Evolutionary conservation across 1,140 invertebrate species (phyloP).

Genomic region (Zaprionus davidi): DNA sequence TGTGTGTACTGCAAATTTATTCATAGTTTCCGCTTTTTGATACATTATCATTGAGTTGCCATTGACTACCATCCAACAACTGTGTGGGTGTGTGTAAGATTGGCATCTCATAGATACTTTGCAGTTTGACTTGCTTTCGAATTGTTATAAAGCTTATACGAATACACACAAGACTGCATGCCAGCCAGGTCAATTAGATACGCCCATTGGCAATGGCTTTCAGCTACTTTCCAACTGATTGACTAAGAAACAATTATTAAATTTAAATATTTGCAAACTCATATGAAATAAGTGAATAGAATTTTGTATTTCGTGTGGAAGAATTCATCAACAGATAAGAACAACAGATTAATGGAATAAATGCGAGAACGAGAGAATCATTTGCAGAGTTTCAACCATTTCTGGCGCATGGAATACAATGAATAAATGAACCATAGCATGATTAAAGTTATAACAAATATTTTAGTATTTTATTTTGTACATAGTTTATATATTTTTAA

Average conservation of each 20-base stretch:
- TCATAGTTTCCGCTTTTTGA: slow-evolving; percentile 75
- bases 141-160: not conserved
- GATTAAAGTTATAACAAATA: no score
- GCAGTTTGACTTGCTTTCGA: not conserved
- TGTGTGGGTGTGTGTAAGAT: not conserved
- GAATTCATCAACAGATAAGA: not conserved
- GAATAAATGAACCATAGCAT: no score
- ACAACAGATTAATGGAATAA: no score
- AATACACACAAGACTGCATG: not conserved
- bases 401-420: no score
- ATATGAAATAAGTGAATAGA: not conserved
- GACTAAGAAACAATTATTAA: not conserved
- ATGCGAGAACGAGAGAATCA: not conserved
- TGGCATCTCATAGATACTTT: slow-evolving; percentile 18
- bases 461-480: no score
- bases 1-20: slow-evolving; percentile 58
- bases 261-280: not conserved
- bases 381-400: not conserved
- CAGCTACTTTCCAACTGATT: not conserved
- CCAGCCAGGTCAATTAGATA: not conserved
- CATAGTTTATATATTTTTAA: no score
- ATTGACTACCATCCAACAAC: slow-evolving; percentile 10
- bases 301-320: not conserved
- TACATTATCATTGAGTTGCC: slow-evolving; percentile 63
- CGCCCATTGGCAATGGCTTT: not conserved